Evolutionary conservation across 30 jellyfish, hydroid and myxozoan genomes (phyloP).

Genomic region (Aurelia coerulea): DNA sequence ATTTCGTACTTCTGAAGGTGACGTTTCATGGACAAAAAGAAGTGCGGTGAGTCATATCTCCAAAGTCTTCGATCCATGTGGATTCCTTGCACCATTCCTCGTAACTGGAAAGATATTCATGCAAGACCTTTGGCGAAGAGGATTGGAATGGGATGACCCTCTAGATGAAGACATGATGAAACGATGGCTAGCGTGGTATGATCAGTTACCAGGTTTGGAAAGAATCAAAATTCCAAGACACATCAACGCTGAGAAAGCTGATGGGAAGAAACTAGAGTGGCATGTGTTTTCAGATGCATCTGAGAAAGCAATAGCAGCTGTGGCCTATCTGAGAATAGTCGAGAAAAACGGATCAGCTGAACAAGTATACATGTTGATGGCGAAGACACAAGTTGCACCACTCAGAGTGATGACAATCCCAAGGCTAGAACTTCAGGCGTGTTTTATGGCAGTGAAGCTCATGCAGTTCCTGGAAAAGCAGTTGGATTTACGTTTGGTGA

Average conservation of each 20-base stretch:
- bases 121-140: slow-evolving; percentile 53
- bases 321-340: slow-evolving; percentile 35
- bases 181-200: slow-evolving; percentile 43
- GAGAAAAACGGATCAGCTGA: slow-evolving; percentile 34
- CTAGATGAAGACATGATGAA: slow-evolving; percentile 28
- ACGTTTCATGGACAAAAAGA: slow-evolving; percentile 54
- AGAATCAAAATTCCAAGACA: slow-evolving; percentile 36
- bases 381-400: slow-evolving; percentile 22
- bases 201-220: slow-evolving; percentile 36
- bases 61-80: slow-evolving; percentile 64
- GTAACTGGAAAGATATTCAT: slow-evolving; percentile 24
- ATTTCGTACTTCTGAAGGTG: slow-evolving; percentile 54
- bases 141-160: slow-evolving; percentile 57
- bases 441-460: slow-evolving; percentile 48
- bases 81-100: slow-evolving; percentile 57
- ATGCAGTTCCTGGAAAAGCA: slow-evolving; percentile 22
- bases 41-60: slow-evolving; percentile 32
- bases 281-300: slow-evolving; percentile 67
- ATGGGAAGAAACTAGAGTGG: slow-evolving; percentile 33
- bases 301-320: slow-evolving; percentile 66
- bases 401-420: slow-evolving; percentile 32
- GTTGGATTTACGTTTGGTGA: slow-evolving; percentile 6
- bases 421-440: slow-evolving; percentile 56
- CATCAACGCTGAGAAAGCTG: slow-evolving; percentile 22
- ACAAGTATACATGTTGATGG: slow-evolving; percentile 24